Evolutionary conservation across 2,888 invertebrate species (phyloP), one percentile per base, ranked within the genome.

Genomic region (Sphaerophoria rueppellii): DNA sequence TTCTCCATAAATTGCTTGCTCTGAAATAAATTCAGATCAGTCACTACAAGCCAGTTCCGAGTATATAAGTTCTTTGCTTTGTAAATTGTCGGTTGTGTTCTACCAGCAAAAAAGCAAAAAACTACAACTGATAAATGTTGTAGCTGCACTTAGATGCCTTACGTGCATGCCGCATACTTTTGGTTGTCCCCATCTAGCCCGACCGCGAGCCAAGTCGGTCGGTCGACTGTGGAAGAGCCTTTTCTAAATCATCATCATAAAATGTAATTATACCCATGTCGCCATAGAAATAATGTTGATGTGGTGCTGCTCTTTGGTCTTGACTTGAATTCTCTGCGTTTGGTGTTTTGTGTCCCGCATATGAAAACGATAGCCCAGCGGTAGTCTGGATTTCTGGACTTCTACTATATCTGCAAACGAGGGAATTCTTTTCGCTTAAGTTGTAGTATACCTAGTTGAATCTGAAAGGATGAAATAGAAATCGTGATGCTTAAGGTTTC

Each of bases 221-320:
- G 75, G 24, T 24, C 24, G 24, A 2, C 24, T 24, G 24, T 24
- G 24, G 79, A 83, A 72, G 75, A 72, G 71, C 71, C 71, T 83
- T 72, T 79, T 79, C 75, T 69, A 67, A 79, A 83, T 75, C 75
- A 75, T 75, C 79, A 75, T 55, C 79, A 83, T 83, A 83, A 79
- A 83, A 83, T 75, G 80, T 83, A 83, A 83, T 83, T 83, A 76
- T 61, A 83, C 67, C 79, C 71, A 48, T 83, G 83, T 79, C 79
- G 83, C 83, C 83, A 75, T 67, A 71, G 71, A 83, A 83, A 71
- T 83, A 83, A 83, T 83, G 79, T 43, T 43, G 75, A 79, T 75
- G 58, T 54, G 57, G 58, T 54, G 57, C n/a, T 52, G 63, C 12
- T 7, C 54, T 54, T 4, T 46, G 69, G 69, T 75, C 48, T 16